Evolutionary conservation across 2,113 vertebrate genomes (phyloP).

Genomic region (Castor canadensis): DNA sequence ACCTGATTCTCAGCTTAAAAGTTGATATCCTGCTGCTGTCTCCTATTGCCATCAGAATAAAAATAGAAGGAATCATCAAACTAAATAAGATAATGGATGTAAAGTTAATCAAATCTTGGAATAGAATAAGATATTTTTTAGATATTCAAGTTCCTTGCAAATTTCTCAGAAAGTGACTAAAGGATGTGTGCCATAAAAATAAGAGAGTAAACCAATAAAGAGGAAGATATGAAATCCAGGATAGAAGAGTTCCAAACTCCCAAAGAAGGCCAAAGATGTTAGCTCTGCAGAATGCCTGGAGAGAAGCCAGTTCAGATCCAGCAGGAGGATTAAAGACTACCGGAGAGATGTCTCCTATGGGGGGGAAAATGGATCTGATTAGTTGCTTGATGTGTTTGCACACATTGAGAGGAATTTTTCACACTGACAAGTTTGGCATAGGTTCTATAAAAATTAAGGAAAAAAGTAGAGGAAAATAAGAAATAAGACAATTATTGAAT

Average conservation of each 20-base stretch:
- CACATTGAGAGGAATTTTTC: neutral
- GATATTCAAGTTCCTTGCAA: neutral
- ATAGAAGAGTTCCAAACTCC: neutral
- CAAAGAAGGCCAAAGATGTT: neutral
- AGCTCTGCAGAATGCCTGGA: neutral
- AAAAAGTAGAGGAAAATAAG: neutral
- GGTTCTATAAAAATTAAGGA: neutral
- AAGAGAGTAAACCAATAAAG: neutral
- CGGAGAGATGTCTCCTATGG: neutral
- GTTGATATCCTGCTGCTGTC: neutral
- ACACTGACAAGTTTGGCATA: neutral
- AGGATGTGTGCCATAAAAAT: neutral
- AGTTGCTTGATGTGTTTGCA: neutral
- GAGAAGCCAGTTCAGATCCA: neutral
- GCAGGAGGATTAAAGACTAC: neutral
- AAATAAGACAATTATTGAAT: neutral
- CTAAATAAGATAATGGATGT: neutral
- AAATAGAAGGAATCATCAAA: neutral
- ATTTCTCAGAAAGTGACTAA: constrained; percentile 16
- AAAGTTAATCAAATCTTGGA: neutral
- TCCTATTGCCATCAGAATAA: neutral
- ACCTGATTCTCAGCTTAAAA: neutral
- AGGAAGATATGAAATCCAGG: neutral
- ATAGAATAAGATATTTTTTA: neutral
- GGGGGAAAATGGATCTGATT: neutral